Base-by-base conservation (phyloP, 1,140 invertebrate genomes). In the Eubasilissa regina region DNA sequence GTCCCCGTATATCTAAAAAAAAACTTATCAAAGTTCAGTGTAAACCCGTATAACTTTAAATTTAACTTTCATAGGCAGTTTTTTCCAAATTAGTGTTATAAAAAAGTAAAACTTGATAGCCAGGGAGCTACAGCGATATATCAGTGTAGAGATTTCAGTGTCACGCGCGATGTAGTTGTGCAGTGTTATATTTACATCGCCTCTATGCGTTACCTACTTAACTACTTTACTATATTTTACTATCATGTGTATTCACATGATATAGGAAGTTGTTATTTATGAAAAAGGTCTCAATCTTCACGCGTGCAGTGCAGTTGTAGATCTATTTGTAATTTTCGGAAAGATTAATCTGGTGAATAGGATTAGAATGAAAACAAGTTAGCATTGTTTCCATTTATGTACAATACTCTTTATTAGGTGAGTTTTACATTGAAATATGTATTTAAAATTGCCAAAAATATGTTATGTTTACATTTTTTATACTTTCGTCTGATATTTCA, bases 161-260 rank as follows among this genome's bases (percentile, higher is more conserved):
- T 70, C 51, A 77, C 64, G 70, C 25, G 62, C 75, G 64, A 77
- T 73, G 45, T 78, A 55, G n/a, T n/a, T n/a, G 43, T 73, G 66
- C 66, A 78, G 66, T 73, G 55, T 73, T 77, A 62, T 78, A 60
- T 78, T 78, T 78, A 72, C 55, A 73, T 73, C 77, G 53, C 10
- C 25, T 73, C 77, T 58, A 60, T 78, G 77, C 66, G 68, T 53
- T 78, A n/a, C n/a, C n/a, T n/a, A n/a, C n/a, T n/a, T 17, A 25
- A 66, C 51, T 73, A 73, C 25, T 56, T 53, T 73, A 21, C 17
- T 53, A 21, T 12, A 17, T 21, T 53, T 70, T 19, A n/a, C n/a
- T n/a, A n/a, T n/a, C n/a, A 51, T 73, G 12, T 35, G 48, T 56
- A 19, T 56, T 56, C 48, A 53, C 13, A 55, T 21, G 13, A 53